Conservation (phyloP, 2,888 invertebrate genomes). For the Onthophagus sagittarius region DNA sequence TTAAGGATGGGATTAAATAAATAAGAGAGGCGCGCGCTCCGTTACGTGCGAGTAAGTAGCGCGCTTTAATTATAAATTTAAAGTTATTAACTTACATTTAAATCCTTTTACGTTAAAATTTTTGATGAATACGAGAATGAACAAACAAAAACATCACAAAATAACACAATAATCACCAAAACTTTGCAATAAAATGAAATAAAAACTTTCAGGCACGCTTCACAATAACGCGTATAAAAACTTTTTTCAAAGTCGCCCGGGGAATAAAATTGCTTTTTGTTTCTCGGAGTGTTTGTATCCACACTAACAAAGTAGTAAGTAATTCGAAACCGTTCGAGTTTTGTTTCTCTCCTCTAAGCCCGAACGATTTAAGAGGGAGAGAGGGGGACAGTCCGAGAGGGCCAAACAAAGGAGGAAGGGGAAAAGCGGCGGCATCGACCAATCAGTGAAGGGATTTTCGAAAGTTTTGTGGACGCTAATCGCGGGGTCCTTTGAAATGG, state of each 20-base stretch:
- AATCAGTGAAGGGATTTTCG: conserved; percentile 41
- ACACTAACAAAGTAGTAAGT: conserved; percentile 34
- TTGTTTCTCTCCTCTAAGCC: conserved; percentile 32
- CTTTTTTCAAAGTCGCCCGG: conserved; percentile 15
- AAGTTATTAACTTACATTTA: not conserved
- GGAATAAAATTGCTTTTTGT: conserved; percentile 22
- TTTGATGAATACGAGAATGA: not conserved
- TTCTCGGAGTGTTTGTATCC: conserved; percentile 20
- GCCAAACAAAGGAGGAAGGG: conserved; percentile 35
- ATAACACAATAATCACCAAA: not conserved
- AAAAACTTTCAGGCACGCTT: conserved; percentile 6
- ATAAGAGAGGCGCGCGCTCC: not conserved
- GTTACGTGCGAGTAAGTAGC: not conserved
- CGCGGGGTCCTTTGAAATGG: conserved; percentile 18
- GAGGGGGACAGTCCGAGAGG: conserved; percentile 41
- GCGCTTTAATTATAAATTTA: not conserved
- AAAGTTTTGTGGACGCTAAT: conserved; percentile 33
- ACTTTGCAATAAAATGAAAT: not conserved
- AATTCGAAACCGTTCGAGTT: conserved; percentile 41
- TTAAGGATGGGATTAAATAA: conserved; percentile 3
- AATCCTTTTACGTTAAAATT: not conserved
- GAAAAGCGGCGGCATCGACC: conserved; percentile 33
- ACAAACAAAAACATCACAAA: conserved; percentile 13
- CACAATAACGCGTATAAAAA: not conserved
- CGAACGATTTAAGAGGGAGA: conserved; percentile 26